A percentile compares a stretch with the other conserved stretches of the same genome.
These are phyloP conservation scores for Eilema caniola DNA, from an alignment of 2,888 invertebrate genomes.

Conservation along the genomic window DNA sequence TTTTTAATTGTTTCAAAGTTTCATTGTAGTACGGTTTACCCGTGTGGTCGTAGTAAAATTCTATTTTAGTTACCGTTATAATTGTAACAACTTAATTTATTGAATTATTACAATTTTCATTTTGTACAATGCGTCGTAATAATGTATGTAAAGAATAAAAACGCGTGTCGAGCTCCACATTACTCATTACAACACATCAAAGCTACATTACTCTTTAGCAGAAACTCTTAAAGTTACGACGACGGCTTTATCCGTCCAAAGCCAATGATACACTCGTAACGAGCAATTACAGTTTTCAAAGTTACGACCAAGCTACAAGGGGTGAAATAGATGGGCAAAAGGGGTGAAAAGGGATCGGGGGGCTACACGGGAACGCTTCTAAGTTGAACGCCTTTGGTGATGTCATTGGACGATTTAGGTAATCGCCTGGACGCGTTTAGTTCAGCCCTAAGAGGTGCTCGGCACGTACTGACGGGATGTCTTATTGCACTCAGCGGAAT, in stretches of 20 bases:
- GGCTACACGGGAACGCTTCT: constrained; percentile 52
- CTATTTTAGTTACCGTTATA: too few relatives aligned
- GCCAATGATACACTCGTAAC: constrained; percentile 56
- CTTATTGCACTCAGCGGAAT: constrained; percentile 14
- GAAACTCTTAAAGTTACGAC: constrained; percentile 35
- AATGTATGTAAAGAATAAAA: background rate
- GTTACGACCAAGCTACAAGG: constrained; percentile 39
- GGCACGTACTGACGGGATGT: constrained; percentile 28
- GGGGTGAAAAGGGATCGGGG: constrained; percentile 12
- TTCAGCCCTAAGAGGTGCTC: constrained; percentile 33
- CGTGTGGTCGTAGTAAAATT: too few relatives aligned
- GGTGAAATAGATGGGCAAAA: constrained; percentile 13
- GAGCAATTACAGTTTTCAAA: constrained; percentile 58
- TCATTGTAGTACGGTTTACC: too few relatives aligned
- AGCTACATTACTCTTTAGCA: constrained; percentile 33
- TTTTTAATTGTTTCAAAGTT: too few relatives aligned
- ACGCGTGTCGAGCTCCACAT: background rate
- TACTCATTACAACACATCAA: constrained; percentile 32
- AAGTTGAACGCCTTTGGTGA: constrained; percentile 40
- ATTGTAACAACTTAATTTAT: background rate
- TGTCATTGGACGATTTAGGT: constrained; percentile 47
- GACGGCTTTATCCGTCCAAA: constrained; percentile 46
- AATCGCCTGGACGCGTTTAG: constrained; percentile 50
- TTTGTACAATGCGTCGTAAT: background rate
- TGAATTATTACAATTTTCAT: background rate